Evolutionary conservation across 37 sponge, comb jelly and placozoan genomes (phyloP), one percentile per base, ranked within the genome.

Genomic region (Beroe ovata): DNA sequence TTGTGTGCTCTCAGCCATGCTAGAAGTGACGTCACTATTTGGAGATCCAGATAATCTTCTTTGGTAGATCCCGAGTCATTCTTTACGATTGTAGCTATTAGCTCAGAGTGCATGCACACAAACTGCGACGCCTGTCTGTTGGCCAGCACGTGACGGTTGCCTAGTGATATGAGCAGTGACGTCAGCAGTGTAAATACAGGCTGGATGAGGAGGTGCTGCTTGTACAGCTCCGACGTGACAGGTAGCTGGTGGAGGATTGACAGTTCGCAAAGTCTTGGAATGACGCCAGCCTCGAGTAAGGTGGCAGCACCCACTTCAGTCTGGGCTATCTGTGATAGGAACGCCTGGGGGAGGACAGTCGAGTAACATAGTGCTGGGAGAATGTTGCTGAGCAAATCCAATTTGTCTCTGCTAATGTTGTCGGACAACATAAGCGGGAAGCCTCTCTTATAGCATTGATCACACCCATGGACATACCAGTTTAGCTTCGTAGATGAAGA

Each of bases 181-280:
- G 84, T 77, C 54, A 77, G 84, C n/a, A 77, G 22, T 1, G 84
- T 77, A n/a, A 77, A 42, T 42, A 77, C 84, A n/a, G 84, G 84
- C 28, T 77, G 84, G 22, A 77, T 23, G 28, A 77, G 54, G 47
- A 77, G 84, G 28, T 77, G 84, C 22, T 77, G 84, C 28, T 42
- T 77, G 28, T 77, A 77, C 28, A 77, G 84, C 19, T 77, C 84
- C 8, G 54, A 42, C 1, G 84, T 21, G 54, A 77, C 42, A 0
- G 84, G 84, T 1, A 77, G 84, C 25, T 77, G 84, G 84, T 77
- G 84, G 8, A 77, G 84, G 23, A 77, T 77, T 14, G 84, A 22
- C 84, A 77, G 59, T 42, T 77, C 84, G 23, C 36, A 77, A 3
- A 77, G 59, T n/a, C 84, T 14, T 1, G 84, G 59, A n/a, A 77